Base-by-base conservation (phyloP, 2,113 vertebrate genomes). In the Tauraco erythrolophus region DNA sequence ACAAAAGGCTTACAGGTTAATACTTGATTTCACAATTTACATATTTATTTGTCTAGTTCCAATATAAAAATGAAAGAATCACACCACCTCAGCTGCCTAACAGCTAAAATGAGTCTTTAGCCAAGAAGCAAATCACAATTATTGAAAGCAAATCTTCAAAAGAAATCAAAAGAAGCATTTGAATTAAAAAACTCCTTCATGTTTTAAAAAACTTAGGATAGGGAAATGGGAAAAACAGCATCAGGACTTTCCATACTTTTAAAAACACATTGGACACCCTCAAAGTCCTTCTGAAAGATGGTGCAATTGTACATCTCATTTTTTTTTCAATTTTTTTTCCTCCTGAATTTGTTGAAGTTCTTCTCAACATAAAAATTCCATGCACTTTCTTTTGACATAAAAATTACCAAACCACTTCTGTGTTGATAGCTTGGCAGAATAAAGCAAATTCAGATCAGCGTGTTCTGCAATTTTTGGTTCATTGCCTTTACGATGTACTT, bases 401-500 rank as follows among this genome's bases (percentile, higher is more conserved):
- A 91, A 95, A 79, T 65, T 72, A 83, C 82, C 31, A 76, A 79
- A 64, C 16, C 23, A 60, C 16, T 80, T 88, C 43, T 68, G 8
- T 74, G 64, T 60, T 64, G 54, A 51, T 81, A 77, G 50, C 23
- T 12, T 79, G 62, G 43, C n/a, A 86, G 57, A 91, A 74, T 19
- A 46, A 87, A 82, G 53, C 18, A 94, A 92, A 94, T 84, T 84
- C 60, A 91, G 68, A 91, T 92, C 56, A 78, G 28, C 24, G 19
- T 41, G 14, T 48, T 92, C 39, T 78, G 51, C 30, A 71, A 33
- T 91, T 93, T 88, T 75, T 82, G 81, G 37, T 93, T 94, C 83
- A 70, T 37, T 86, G 65, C 30, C 61, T 88, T 95, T 84, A 75
- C 41, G 80, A 94, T 81, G 39, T 37, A 84, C 85, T 94, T 90